phyloP scores from a whole-genome alignment of 2,888 invertebrate genomes.

The Amblyjoppa proteus region DNA sequence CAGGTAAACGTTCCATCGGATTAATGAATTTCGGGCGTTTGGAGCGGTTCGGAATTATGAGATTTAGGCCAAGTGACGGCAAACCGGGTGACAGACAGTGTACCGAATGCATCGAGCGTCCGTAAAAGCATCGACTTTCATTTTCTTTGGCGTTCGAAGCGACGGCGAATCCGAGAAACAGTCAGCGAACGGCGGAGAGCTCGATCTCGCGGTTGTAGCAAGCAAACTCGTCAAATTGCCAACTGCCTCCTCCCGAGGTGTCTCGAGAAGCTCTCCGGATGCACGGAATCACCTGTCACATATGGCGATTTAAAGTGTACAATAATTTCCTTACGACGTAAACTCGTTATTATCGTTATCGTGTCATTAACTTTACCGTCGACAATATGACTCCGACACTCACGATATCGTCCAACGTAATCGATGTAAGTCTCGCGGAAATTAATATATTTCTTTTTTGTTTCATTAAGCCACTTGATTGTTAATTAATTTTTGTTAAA shows the following conservation, averaged over 20 bases:
- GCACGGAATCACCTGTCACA: constrained; percentile 61
- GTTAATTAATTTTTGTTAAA: not conserved
- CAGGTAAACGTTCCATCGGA: too few relatives aligned
- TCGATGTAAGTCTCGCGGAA: constrained; percentile 45
- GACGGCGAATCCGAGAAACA: not conserved
- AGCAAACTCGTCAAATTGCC: not conserved
- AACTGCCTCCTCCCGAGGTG: constrained; percentile 1
- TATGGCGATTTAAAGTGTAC: constrained; percentile 63
- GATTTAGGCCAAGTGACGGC: too few relatives aligned
- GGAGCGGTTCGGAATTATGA: too few relatives aligned
- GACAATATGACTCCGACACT: constrained; percentile 64
- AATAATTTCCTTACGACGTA: constrained; percentile 39
- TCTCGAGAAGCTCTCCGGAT: not conserved
- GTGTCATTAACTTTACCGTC: constrained; percentile 22
- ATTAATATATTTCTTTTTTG: not conserved
- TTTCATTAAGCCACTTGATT: not conserved
- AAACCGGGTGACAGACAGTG: too few relatives aligned
- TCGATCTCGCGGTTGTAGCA: not conserved
- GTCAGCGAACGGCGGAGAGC: not conserved
- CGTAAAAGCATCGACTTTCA: constrained; percentile 58
- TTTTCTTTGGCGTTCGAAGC: constrained; percentile 1
- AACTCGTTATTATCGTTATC: constrained; percentile 42
- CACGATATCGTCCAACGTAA: constrained; percentile 62
- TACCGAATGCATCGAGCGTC: constrained; percentile 25
- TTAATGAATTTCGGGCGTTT: too few relatives aligned